These are phyloP conservation scores for Athalia rosae DNA, from an alignment of 2,888 invertebrate species.

Conservation along the genomic window DNA sequence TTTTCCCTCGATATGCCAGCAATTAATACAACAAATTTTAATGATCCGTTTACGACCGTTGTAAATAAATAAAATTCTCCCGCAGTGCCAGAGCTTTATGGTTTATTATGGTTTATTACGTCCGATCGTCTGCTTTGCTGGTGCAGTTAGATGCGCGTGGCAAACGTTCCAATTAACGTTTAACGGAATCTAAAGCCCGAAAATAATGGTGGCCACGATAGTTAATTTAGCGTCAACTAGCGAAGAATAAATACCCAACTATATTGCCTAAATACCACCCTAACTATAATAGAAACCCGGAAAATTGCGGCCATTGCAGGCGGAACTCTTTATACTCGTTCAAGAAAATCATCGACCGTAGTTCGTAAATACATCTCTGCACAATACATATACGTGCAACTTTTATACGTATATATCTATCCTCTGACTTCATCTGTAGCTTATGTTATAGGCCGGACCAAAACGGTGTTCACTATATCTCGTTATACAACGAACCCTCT, in stretches of 20 bases:
- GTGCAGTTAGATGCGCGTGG: constrained; percentile 29
- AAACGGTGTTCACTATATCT: constrained; percentile 4
- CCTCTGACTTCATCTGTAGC: constrained; percentile 26
- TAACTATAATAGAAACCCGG: constrained; percentile 1
- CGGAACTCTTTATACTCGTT: constrained; percentile 4
- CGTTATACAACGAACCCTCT: constrained; percentile 1
- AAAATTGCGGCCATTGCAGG: background rate
- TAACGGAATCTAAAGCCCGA: constrained; percentile 39
- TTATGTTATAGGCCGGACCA: background rate
- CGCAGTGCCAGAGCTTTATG: constrained; percentile 32
- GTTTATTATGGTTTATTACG: constrained; percentile 42
- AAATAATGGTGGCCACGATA: constrained; percentile 28
- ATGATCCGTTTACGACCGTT: constrained; percentile 44
- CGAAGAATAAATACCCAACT: constrained; percentile 19
- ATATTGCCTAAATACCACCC: constrained; percentile 35
- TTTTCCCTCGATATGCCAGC: constrained; percentile 42
- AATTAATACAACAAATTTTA: constrained; percentile 48
- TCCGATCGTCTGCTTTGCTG: constrained; percentile 12
- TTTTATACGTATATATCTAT: background rate
- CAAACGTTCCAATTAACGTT: constrained; percentile 44
- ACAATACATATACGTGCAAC: background rate
- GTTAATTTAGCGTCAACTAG: constrained; percentile 40
- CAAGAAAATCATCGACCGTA: background rate
- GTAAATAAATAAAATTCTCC: constrained; percentile 47
- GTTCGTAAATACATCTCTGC: constrained; percentile 1